phyloP scores from a whole-genome alignment of 2,797 vertebrate species.

The Chrosomus eos region DNA sequence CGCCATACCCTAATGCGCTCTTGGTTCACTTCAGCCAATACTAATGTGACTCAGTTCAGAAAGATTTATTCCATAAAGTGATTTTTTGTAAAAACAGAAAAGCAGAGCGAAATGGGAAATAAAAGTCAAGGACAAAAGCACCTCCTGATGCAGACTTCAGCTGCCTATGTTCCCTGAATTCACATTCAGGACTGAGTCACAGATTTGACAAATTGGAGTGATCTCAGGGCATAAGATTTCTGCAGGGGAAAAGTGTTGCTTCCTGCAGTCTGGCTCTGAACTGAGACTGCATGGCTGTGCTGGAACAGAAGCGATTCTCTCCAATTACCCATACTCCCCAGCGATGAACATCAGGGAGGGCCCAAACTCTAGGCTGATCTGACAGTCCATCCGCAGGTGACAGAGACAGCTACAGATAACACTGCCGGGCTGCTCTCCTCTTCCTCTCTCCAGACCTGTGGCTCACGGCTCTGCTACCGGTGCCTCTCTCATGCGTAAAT shows the following conservation, averaged over 20 bases:
- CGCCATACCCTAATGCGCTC: slow-evolving; percentile 27
- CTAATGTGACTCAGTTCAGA: slow-evolving; percentile 38
- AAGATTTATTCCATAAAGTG: slow-evolving; percentile 33
- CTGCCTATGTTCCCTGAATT: slow-evolving; percentile 34
- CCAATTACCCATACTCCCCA: slow-evolving; percentile 58
- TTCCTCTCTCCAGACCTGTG: slow-evolving; percentile 43
- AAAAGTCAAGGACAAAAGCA: slow-evolving; percentile 31
- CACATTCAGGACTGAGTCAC: slow-evolving; percentile 47
- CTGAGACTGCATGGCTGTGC: slow-evolving; percentile 22
- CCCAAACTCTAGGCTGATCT: slow-evolving; percentile 51
- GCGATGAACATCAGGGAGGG: slow-evolving; percentile 53
- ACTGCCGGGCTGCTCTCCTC: slow-evolving; percentile 15
- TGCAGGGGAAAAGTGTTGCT: slow-evolving; percentile 30
- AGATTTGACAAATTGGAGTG: slow-evolving; percentile 50
- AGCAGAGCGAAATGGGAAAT: slow-evolving; percentile 1
- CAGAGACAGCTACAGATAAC: slow-evolving; percentile 38
- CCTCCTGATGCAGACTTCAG: slow-evolving; percentile 26
- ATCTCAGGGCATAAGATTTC: slow-evolving; percentile 44
- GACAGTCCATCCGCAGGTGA: slow-evolving; percentile 54
- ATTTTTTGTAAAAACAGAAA: slow-evolving; percentile 34
- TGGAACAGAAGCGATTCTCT: slow-evolving; percentile 45
- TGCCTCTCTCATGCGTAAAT: slow-evolving; percentile 41
- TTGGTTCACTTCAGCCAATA: slow-evolving; percentile 28
- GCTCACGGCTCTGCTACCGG: slow-evolving; percentile 35
- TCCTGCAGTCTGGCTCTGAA: slow-evolving; percentile 48